Evolutionary conservation across 2,113 vertebrate genomes (phyloP).

Genomic region (Notiomystis cincta): DNA sequence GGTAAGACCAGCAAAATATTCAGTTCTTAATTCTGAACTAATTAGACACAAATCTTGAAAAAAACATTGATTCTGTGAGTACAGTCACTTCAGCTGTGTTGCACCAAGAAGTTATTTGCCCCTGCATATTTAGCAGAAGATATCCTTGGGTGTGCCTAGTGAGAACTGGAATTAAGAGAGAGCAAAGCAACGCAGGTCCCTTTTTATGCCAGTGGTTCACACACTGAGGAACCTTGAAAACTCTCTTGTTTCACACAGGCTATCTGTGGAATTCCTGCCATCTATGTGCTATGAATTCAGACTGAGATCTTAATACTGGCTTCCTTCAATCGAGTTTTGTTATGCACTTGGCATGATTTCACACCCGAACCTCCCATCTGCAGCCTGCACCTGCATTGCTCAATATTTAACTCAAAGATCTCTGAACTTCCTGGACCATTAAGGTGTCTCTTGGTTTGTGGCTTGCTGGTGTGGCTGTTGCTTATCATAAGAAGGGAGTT

Average conservation of each 20-base stretch:
- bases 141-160: not conserved
- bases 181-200: not conserved
- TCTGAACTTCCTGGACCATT: constrained; percentile 48
- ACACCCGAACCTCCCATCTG: constrained; percentile 62
- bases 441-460: constrained; percentile 29
- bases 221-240: constrained; percentile 1
- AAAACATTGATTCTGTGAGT: not conserved
- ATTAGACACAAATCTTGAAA: not conserved
- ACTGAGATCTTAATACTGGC: constrained; percentile 59
- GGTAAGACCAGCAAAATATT: not conserved
- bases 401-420: constrained; percentile 30
- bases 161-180: not conserved
- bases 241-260: constrained; percentile 21
- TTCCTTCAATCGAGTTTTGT: constrained; percentile 71
- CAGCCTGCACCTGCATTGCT: constrained; percentile 69
- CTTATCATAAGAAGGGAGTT: not conserved
- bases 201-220: not conserved
- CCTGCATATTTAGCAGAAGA: not conserved
- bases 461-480: constrained; percentile 3
- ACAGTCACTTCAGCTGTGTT: not conserved
- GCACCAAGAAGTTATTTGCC: not conserved
- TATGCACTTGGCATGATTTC: constrained; percentile 60
- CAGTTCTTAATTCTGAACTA: constrained; percentile 1
- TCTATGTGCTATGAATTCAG: constrained; percentile 42
- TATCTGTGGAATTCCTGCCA: constrained; percentile 52